Conservation (phyloP, 2,888 invertebrate species). For the Octonoba sinensis region DNA sequence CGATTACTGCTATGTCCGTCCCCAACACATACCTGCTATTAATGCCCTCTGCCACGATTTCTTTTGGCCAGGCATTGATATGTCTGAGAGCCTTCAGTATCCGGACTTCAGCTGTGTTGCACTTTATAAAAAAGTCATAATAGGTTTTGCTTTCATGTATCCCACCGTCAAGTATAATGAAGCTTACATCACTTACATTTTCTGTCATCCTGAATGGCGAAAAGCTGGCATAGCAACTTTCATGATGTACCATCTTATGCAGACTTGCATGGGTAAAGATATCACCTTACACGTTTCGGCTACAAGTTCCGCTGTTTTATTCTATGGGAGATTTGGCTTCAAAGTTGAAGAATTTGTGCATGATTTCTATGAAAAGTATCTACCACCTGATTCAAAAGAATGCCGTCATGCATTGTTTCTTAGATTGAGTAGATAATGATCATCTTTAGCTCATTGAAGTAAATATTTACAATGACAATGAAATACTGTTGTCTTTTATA, state of each 20-base stretch:
- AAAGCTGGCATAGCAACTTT: slow-evolving; percentile 85
- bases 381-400: slow-evolving; percentile 83
- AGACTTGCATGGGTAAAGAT: slow-evolving; percentile 91
- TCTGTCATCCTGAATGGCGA: slow-evolving; percentile 89
- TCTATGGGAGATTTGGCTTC: slow-evolving; percentile 96
- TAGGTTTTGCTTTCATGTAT: slow-evolving; percentile 92
- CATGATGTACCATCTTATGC: slow-evolving; percentile 92
- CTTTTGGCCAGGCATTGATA: slow-evolving; percentile 95
- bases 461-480: no score
- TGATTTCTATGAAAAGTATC: slow-evolving; percentile 93
- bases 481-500: no score
- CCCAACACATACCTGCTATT: slow-evolving; percentile 88
- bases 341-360: slow-evolving; percentile 87
- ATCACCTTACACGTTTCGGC: slow-evolving; percentile 92
- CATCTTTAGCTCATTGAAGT: no score
- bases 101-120: slow-evolving; percentile 94
- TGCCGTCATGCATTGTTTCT: slow-evolving; percentile 90
- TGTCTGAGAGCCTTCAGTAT: slow-evolving; percentile 89
- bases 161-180: slow-evolving; percentile 86
- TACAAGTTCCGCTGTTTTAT: slow-evolving; percentile 86
- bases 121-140: slow-evolving; percentile 82
- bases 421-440: slow-evolving; percentile 78
- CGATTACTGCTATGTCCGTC: slow-evolving; percentile 88
- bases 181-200: slow-evolving; percentile 90
- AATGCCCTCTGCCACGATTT: slow-evolving; percentile 85